These are phyloP conservation scores for Agrotis ipsilon DNA, from an alignment of 2,888 invertebrate genomes.

Conservation along the genomic window DNA sequence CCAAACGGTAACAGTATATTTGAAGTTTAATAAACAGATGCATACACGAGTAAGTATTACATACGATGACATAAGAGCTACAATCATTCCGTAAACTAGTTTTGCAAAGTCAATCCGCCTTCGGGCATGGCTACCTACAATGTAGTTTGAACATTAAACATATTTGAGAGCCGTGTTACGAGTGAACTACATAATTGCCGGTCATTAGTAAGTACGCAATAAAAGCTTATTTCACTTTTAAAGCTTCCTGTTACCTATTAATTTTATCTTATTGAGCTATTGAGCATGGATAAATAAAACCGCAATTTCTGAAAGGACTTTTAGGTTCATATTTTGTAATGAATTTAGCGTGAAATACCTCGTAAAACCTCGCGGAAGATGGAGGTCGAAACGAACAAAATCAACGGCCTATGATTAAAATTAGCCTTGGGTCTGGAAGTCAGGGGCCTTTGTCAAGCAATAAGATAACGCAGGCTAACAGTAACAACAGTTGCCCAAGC, in stretches of 20 bases:
- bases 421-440: no score
- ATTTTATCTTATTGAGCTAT: not conserved
- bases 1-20: slow-evolving; percentile 46
- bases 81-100: slow-evolving; percentile 58
- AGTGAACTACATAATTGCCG: slow-evolving; percentile 22
- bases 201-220: slow-evolving; percentile 26
- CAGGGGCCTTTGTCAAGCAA: no score
- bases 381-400: no score
- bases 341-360: not conserved
- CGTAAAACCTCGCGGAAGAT: no score
- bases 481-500: not conserved
- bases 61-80: slow-evolving; percentile 64
- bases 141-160: slow-evolving; percentile 47
- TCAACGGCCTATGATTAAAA: no score
- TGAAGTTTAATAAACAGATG: slow-evolving; percentile 60
- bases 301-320: not conserved
- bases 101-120: slow-evolving; percentile 46
- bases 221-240: slow-evolving; percentile 19
- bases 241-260: slow-evolving; percentile 17
- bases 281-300: not conserved
- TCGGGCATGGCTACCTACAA: slow-evolving; percentile 38
- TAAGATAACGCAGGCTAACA: no score
- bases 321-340: not conserved
- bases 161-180: slow-evolving; percentile 23
- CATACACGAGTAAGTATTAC: slow-evolving; percentile 51